Conservation (phyloP, 2,888 invertebrate species). For the Synergus umbraculus region DNA sequence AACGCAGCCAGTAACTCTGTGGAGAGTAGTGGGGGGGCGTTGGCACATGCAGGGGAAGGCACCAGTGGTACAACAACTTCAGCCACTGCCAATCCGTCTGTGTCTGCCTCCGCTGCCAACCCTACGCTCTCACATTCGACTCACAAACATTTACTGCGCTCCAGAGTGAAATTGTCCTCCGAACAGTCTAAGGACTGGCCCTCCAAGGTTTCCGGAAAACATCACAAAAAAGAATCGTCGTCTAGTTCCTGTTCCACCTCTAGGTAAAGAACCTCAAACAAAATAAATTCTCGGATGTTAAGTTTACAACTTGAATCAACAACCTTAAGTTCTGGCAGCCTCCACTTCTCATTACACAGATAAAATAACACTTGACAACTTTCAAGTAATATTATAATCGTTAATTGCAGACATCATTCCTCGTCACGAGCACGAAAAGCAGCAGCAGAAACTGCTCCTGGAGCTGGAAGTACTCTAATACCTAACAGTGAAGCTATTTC, state of each 20-base stretch:
- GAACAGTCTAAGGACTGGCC: constrained; percentile 70
- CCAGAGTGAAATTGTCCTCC: constrained; percentile 70
- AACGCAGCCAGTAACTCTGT: constrained; percentile 76
- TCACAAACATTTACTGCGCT: constrained; percentile 74
- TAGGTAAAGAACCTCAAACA: constrained; percentile 74
- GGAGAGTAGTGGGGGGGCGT: constrained; percentile 76
- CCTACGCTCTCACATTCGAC: constrained; percentile 78
- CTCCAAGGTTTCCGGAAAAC: constrained; percentile 65
- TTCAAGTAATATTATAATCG: constrained; percentile 11
- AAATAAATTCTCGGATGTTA: too few species aligned
- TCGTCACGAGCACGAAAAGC: constrained; percentile 77
- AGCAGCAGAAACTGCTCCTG: constrained; percentile 78
- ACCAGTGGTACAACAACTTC: constrained; percentile 72
- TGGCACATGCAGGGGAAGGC: constrained; percentile 77
- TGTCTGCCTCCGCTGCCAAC: constrained; percentile 73
- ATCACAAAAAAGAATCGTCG: constrained; percentile 77
- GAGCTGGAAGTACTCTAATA: constrained; percentile 67
- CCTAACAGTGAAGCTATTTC: constrained; percentile 72
- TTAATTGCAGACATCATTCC: constrained; percentile 75
- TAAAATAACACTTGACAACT: background rate
- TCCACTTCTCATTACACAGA: background rate
- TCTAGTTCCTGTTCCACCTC: constrained; percentile 85
- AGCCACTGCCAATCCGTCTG: constrained; percentile 71
- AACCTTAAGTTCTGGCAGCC: too few species aligned
- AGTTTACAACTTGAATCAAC: too few species aligned